Percentiles rank a stretch among this genome's conserved stretches.
These are phyloP conservation scores for Aphelenchoides bicaudatus DNA, from an alignment of 2,888 invertebrate genomes.

Conservation along the genomic window DNA sequence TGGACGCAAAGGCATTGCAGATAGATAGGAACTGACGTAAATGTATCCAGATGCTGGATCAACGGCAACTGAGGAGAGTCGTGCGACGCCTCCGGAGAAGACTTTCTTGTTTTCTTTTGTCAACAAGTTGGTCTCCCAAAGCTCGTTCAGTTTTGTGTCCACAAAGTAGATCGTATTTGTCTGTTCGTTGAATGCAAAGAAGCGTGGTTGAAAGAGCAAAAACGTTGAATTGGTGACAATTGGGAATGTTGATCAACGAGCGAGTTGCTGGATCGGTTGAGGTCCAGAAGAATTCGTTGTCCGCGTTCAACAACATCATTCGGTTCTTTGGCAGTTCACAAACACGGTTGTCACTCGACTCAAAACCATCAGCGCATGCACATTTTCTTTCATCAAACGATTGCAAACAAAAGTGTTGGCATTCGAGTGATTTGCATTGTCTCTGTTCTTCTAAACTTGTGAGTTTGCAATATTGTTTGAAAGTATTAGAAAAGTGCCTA, in stretches of 20 bases:
- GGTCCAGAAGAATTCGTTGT: conserved; percentile 18
- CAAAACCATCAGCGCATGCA: conserved; percentile 27
- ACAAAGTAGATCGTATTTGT: conserved; percentile 20
- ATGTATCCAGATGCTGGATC: conserved; percentile 36
- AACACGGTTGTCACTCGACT: conserved; percentile 13
- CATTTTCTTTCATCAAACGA: conserved; percentile 24
- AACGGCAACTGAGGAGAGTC: conserved; percentile 31
- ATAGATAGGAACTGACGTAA: conserved; percentile 24
- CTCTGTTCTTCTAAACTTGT: conserved; percentile 11
- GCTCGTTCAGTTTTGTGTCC: conserved; percentile 25
- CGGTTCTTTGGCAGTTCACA: conserved; percentile 21
- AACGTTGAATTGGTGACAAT: background rate
- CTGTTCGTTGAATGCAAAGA: conserved; percentile 27
- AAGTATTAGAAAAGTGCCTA: no score
- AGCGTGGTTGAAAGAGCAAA: conserved; percentile 19
- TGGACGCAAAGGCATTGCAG: conserved; percentile 29
- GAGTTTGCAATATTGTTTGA: no score
- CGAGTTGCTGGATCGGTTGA: background rate
- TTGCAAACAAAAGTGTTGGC: conserved; percentile 27
- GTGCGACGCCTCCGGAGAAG: conserved; percentile 66
- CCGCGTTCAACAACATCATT: conserved; percentile 17
- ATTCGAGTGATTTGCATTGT: conserved; percentile 16
- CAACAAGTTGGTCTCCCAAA: conserved; percentile 71
- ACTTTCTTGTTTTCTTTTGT: conserved; percentile 15
- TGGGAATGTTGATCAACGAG: conserved; percentile 3